These are phyloP conservation scores for Papilio glaucus DNA, from an alignment of 1,140 invertebrate species.

Conservation along the genomic window DNA sequence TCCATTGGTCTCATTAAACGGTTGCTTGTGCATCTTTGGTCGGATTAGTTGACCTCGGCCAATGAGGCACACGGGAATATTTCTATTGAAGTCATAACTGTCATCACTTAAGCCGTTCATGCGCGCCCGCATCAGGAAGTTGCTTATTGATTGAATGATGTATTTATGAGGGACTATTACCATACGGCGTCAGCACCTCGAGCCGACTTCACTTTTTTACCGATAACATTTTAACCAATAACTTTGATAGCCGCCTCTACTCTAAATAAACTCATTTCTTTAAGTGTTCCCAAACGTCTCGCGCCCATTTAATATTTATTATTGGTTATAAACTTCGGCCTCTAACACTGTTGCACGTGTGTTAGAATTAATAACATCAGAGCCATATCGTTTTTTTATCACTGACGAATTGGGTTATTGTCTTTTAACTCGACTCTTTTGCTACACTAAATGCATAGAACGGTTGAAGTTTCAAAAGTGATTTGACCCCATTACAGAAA, in stretches of 20 bases:
- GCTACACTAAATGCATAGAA: slow-evolving; percentile 47
- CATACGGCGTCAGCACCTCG: slow-evolving; percentile 54
- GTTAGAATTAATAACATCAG: slow-evolving; percentile 54
- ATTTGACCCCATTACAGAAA: slow-evolving; percentile 23
- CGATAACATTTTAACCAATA: slow-evolving; percentile 39
- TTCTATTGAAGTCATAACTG: slow-evolving; percentile 69
- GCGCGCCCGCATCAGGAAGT: slow-evolving; percentile 77
- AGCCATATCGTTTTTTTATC: slow-evolving; percentile 28
- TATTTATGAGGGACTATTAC: slow-evolving; percentile 47
- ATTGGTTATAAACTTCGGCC: slow-evolving; percentile 62
- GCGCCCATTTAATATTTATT: slow-evolving; percentile 62
- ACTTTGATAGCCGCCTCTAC: slow-evolving; percentile 38
- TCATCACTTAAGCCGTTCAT: slow-evolving; percentile 73
- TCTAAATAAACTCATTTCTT: slow-evolving; percentile 15
- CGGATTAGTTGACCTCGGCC: slow-evolving; percentile 71
- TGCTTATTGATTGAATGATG: slow-evolving; percentile 71
- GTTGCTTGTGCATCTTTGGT: slow-evolving; percentile 60
- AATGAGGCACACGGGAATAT: slow-evolving; percentile 72
- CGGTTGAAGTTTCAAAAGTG: slow-evolving; percentile 14
- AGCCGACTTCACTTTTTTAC: slow-evolving; percentile 32
- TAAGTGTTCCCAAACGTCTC: slow-evolving; percentile 47
- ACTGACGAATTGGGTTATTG: slow-evolving; percentile 51
- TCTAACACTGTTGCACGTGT: slow-evolving; percentile 50
- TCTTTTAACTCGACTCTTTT: slow-evolving; percentile 40
- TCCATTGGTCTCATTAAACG: slow-evolving; percentile 73